Evolutionary conservation across 1,140 invertebrate genomes (phyloP), one percentile per base, ranked within the genome.

Genomic region (Hyposmocoma kahamanoa): DNA sequence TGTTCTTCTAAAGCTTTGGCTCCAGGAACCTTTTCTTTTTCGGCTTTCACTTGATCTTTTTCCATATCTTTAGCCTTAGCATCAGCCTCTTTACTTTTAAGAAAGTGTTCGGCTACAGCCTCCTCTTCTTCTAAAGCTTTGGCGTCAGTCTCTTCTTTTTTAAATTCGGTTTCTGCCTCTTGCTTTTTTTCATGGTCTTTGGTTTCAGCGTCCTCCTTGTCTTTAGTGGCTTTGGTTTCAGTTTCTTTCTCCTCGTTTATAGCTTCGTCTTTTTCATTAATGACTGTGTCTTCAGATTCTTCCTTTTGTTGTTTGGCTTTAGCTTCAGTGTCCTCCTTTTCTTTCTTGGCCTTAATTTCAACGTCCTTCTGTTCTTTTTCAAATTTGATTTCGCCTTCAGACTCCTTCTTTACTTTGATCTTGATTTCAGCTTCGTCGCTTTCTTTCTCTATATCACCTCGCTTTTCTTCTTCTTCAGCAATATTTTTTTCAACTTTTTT

Each of bases 41-140:
- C n/a, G n/a, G n/a, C n/a, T n/a, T n/a, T n/a, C n/a, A n/a, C n/a
- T n/a, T n/a, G n/a, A n/a, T n/a, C n/a, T n/a, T n/a, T n/a, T n/a
- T n/a, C n/a, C n/a, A n/a, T n/a, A n/a, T n/a, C n/a, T n/a, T n/a
- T n/a, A n/a, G n/a, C n/a, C n/a, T n/a, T n/a, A n/a, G n/a, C n/a
- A n/a, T n/a, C n/a, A n/a, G n/a, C n/a, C n/a, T n/a, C n/a, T n/a
- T n/a, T n/a, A n/a, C n/a, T n/a, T n/a, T n/a, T n/a, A n/a, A n/a
- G n/a, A n/a, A n/a, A n/a, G n/a, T n/a, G n/a, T n/a, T n/a, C n/a
- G n/a, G n/a, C n/a, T n/a, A n/a, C n/a, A n/a, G n/a, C 67, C 30
- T 81, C 68, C 60, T 49, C 59, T 45, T 34, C 38, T 36, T 2
- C 8, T 17, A n/a, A n/a, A n/a, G n/a, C n/a, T n/a, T n/a, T n/a